These are phyloP conservation scores for Dryomyza anilis DNA, from an alignment of 2,888 invertebrate species.

Conservation along the genomic window DNA sequence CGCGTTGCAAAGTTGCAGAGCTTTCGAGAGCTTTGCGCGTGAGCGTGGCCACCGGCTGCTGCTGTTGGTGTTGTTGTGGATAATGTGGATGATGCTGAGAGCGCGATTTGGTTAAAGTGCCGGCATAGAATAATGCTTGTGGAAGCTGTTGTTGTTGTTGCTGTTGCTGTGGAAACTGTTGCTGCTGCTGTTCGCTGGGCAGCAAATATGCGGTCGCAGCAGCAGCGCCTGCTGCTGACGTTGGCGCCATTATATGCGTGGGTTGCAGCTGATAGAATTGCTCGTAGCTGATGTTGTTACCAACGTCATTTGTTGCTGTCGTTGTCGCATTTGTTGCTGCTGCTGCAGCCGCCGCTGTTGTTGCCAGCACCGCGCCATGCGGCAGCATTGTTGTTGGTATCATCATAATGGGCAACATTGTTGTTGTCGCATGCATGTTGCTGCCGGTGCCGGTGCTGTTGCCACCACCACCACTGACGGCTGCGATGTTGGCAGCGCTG, in stretches of 20 bases:
- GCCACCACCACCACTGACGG: neutral
- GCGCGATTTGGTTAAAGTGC: no score
- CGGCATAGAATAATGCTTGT: no score
- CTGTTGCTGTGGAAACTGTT: slow-evolving; percentile 23
- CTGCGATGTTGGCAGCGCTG: slow-evolving; percentile 13
- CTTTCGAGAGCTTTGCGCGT: slow-evolving; percentile 37
- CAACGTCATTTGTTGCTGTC: slow-evolving; percentile 3
- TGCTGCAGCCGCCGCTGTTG: slow-evolving; percentile 22
- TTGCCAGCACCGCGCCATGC: slow-evolving; percentile 38
- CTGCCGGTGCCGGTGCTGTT: slow-evolving; percentile 23
- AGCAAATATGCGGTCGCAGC: slow-evolving; percentile 7
- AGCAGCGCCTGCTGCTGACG: slow-evolving; percentile 28
- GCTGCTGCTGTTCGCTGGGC: slow-evolving; percentile 36
- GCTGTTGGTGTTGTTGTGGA: slow-evolving; percentile 30
- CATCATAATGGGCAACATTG: slow-evolving; percentile 59
- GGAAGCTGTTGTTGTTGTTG: slow-evolving; percentile 39
- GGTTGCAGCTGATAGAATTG: slow-evolving; percentile 57
- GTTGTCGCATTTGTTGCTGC: slow-evolving; percentile 9
- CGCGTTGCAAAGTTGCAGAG: slow-evolving; percentile 46
- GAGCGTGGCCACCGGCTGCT: slow-evolving; percentile 37
- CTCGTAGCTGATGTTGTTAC: slow-evolving; percentile 31
- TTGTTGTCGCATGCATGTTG: slow-evolving; percentile 39
- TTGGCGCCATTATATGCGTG: slow-evolving; percentile 47
- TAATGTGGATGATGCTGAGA: neutral
- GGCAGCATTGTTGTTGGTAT: slow-evolving; percentile 56